Conservation (phyloP, 2,888 invertebrate species). For the Andrena bicolor region DNA sequence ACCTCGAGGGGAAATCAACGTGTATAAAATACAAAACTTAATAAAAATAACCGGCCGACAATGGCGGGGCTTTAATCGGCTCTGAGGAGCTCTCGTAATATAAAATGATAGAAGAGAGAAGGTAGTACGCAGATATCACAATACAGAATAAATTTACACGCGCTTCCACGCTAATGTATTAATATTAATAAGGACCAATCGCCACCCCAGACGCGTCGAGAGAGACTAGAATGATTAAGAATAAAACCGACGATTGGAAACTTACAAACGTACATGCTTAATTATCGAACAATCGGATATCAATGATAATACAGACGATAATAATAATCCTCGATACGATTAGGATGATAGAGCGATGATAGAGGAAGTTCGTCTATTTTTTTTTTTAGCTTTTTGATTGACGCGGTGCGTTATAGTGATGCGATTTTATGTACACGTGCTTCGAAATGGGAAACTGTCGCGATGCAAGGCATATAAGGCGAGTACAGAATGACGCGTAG, state of each 20-base stretch:
- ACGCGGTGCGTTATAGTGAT: constrained; percentile 26
- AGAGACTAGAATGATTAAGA: constrained; percentile 84
- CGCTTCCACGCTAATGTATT: constrained; percentile 21
- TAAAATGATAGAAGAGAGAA: constrained; percentile 4
- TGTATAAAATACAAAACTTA: constrained; percentile 68
- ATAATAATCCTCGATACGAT: constrained; percentile 42
- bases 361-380: not conserved
- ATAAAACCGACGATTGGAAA: constrained; percentile 70
- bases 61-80: constrained; percentile 75
- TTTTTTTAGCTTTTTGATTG: constrained; percentile 23
- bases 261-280: constrained; percentile 48
- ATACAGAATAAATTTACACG: constrained; percentile 56
- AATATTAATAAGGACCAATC: constrained; percentile 64
- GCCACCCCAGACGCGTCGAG: constrained; percentile 80
- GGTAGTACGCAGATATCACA: constrained; percentile 51
- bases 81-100: constrained; percentile 28
- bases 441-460: constrained; percentile 22
- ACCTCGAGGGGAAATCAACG: constrained; percentile 20
- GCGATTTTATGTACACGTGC: constrained; percentile 52
- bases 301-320: constrained; percentile 55
- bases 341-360: constrained; percentile 28
- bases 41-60: constrained; percentile 78
- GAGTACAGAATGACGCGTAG: constrained; percentile 5
- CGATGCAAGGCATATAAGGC: not conserved
- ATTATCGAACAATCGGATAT: constrained; percentile 45